Evolutionary conservation across 2,888 invertebrate genomes (phyloP).

Genomic region (Synergus laeviventris): DNA sequence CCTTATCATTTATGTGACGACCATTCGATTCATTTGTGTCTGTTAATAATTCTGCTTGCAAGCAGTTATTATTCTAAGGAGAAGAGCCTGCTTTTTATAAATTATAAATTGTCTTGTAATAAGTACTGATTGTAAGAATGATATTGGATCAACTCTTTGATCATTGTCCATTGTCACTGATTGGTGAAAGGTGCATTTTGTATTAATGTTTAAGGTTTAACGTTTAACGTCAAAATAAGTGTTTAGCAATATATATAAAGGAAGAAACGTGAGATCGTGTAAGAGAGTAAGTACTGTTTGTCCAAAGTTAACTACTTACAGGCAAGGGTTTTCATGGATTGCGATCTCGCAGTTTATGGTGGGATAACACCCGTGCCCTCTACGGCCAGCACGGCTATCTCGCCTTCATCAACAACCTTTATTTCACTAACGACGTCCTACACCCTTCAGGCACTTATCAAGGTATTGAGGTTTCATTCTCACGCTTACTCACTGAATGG

Average conservation of each 20-base stretch:
- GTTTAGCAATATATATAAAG: conserved; percentile 2
- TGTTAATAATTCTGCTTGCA: background rate
- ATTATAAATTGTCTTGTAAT: background rate
- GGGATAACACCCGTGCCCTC: conserved; percentile 67
- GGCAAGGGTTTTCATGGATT: conserved; percentile 70
- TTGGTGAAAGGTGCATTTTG: conserved; percentile 9
- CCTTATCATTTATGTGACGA: conserved; percentile 9
- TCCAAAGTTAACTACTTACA: conserved; percentile 60
- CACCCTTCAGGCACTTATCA: conserved; percentile 67
- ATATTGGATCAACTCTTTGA: conserved; percentile 13
- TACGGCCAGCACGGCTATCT: conserved; percentile 69
- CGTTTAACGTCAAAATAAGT: background rate
- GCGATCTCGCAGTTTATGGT: conserved; percentile 73
- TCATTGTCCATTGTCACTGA: conserved; percentile 30
- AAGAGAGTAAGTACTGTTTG: conserved; percentile 36
- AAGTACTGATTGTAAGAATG: conserved; percentile 4
- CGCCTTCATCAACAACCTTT: conserved; percentile 72
- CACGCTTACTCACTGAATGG: conserved; percentile 53
- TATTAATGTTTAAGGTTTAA: background rate
- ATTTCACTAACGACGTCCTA: conserved; percentile 73
- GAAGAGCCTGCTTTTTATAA: background rate
- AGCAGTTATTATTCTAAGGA: background rate
- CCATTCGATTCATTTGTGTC: background rate
- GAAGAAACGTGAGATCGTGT: conserved; percentile 19
- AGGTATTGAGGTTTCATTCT: conserved; percentile 66